Conservation (phyloP, 2,113 vertebrate species). For the Myocastor coypus region DNA sequence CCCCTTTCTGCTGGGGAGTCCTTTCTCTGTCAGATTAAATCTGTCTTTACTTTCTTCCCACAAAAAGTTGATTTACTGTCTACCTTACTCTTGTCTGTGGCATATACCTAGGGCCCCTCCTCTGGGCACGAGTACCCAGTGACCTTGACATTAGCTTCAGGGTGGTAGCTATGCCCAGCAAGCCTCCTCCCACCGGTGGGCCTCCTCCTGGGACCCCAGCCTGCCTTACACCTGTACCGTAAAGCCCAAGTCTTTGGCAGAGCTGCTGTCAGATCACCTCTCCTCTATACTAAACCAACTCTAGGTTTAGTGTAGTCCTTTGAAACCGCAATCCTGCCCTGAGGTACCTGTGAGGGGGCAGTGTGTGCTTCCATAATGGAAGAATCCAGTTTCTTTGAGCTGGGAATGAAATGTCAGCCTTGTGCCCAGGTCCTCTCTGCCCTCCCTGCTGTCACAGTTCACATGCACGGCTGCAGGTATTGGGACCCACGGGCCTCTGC, state of each 20-base stretch:
- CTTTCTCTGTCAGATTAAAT: not conserved
- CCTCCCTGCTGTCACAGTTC: not conserved
- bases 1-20: not conserved
- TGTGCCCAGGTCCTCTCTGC: not conserved
- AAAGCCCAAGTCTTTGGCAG: accelerated
- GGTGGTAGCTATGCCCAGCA: not conserved
- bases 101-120: no score
- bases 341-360: accelerated
- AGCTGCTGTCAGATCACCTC: accelerated
- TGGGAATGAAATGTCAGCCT: not conserved
- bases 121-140: not conserved
- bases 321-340: not conserved
- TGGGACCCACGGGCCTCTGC: not conserved
- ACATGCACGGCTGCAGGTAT: no score
- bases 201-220: not conserved
- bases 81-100: accelerated
- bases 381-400: not conserved
- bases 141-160: not conserved
- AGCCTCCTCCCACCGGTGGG: not conserved
- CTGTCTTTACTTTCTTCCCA: no score
- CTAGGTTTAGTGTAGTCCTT: not conserved
- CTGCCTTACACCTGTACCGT: accelerated
- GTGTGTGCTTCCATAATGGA: not conserved
- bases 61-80: accelerated
- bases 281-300: accelerated